These are phyloP conservation scores for Oryzaephilus surinamensis DNA, from an alignment of 1,140 invertebrate species.

Conservation along the genomic window DNA sequence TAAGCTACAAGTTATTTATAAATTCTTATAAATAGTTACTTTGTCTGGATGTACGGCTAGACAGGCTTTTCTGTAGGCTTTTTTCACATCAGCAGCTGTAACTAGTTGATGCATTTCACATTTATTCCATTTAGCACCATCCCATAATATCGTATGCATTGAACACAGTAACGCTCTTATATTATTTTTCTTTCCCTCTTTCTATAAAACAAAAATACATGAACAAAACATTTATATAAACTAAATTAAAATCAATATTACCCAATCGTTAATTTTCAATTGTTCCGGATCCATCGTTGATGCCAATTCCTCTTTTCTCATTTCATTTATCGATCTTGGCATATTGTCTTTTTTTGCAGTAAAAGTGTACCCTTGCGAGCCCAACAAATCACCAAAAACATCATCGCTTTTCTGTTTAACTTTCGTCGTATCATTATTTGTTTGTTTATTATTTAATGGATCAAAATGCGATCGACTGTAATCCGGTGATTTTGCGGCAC, in stretches of 20 bases:
- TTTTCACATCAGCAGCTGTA: constrained; percentile 85
- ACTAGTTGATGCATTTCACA: constrained; percentile 93
- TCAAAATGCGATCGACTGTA: constrained; percentile 61
- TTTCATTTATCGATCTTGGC: constrained; percentile 83
- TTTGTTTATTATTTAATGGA: constrained; percentile 39
- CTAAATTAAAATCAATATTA: constrained; percentile 26
- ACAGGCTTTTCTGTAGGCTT: constrained; percentile 90
- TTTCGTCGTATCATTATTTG: constrained; percentile 36
- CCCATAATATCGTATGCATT: constrained; percentile 89
- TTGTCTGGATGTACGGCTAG: constrained; percentile 98
- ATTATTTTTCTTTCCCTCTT: constrained; percentile 92
- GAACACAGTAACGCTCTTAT: constrained; percentile 91
- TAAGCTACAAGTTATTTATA: not conserved
- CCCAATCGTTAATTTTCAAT: constrained; percentile 70
- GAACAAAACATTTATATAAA: not conserved
- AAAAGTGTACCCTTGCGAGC: constrained; percentile 79
- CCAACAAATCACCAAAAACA: constrained; percentile 83
- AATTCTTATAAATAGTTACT: constrained; percentile 43
- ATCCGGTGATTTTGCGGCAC: constrained; percentile 33
- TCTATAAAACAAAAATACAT: constrained; percentile 44
- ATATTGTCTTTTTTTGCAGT: constrained; percentile 62
- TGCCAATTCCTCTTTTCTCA: constrained; percentile 78
- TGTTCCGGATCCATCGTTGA: constrained; percentile 87
- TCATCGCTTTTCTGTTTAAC: constrained; percentile 47
- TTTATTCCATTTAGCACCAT: constrained; percentile 83